phyloP scores from a whole-genome alignment of 2,888 invertebrate species.

The Furcula furcula region DNA sequence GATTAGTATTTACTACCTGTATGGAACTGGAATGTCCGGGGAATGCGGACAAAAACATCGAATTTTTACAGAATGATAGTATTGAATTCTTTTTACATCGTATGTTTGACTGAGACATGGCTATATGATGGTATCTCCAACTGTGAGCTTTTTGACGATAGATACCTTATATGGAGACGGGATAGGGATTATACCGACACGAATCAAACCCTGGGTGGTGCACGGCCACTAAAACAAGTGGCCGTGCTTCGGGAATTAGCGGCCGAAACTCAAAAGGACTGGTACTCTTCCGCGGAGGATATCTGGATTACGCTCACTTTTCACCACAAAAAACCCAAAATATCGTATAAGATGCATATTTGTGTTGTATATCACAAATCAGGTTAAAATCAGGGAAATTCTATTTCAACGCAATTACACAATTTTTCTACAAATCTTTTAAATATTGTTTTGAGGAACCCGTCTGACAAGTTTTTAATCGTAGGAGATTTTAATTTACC shows the following conservation, averaged over 20 bases:
- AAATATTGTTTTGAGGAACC: neutral
- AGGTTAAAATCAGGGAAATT: neutral
- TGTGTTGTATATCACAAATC: slow-evolving; percentile 6
- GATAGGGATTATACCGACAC: slow-evolving; percentile 9
- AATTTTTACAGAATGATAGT: slow-evolving; percentile 1
- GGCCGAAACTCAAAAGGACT: neutral
- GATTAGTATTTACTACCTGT: slow-evolving; percentile 4
- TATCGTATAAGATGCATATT: slow-evolving; percentile 5
- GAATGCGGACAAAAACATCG: slow-evolving; percentile 3
- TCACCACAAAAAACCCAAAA: slow-evolving; percentile 1
- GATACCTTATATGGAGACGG: slow-evolving; percentile 11
- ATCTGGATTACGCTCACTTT: slow-evolving; percentile 4
- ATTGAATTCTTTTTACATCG: slow-evolving; percentile 1
- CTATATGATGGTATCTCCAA: slow-evolving; percentile 6
- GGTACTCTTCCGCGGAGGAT: slow-evolving; percentile 7
- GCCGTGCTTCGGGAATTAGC: slow-evolving; percentile 4
- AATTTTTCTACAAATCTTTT: neutral
- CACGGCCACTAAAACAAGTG: slow-evolving; percentile 6
- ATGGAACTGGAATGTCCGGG: slow-evolving; percentile 3
- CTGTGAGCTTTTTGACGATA: slow-evolving; percentile 6
- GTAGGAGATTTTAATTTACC: slow-evolving; percentile 4
- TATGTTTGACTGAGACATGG: slow-evolving; percentile 9
- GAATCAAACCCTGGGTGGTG: slow-evolving; percentile 5
- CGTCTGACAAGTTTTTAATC: slow-evolving; percentile 3
- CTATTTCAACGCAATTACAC: neutral